Base-by-base conservation (phyloP, 1,140 invertebrate species). In the Temnothorax longispinosus region DNA sequence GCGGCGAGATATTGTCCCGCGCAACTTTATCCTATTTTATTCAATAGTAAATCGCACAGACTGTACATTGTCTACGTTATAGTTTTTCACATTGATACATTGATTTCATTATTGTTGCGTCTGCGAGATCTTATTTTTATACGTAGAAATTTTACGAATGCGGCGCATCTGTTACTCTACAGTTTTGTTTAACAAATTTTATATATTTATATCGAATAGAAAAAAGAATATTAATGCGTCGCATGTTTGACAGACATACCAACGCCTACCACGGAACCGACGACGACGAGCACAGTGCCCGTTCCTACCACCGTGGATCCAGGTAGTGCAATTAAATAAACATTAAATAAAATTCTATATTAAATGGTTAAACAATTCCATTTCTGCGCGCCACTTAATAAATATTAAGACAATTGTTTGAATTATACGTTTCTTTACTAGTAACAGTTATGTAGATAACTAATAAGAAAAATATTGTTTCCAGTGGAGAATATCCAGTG, bases 401-500 rank as follows among this genome's bases (percentile, higher is more conserved):
- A 15, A 38, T 64, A 64, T 56, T 71, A 27, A 50, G 21, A 27
- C 35, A 52, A 35, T 32, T 13, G 21, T 52, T 50, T 72, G 18
- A n/a, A 2, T 35, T 27, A 0, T 50, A 21, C 21, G 8, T 1
- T 15, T 35, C 8, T 52, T 21, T 72, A 21, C 52, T 35, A 72
- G 11, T 13, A 21, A 38, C 54, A 13, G 13, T 7, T 78, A 41
- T 32, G 15, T 21, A 74, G 56, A 82, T 18, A 58, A 74, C 18
- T 84, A 84, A 84, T 13, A 35, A 74, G 32, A 60, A 84, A 50
- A 60, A 52, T 84, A 62, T 91, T 69, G 27, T 75, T 92, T 89
- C 41, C 58, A 92, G 91, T 91, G 56, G 91, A 92, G 62, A 92
- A 89, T 77, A 90, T 89, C 41, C 88, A 92, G 56, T 87, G 90